Conservation (phyloP, 2,888 invertebrate genomes). For the Plemyria rubiginata region DNA sequence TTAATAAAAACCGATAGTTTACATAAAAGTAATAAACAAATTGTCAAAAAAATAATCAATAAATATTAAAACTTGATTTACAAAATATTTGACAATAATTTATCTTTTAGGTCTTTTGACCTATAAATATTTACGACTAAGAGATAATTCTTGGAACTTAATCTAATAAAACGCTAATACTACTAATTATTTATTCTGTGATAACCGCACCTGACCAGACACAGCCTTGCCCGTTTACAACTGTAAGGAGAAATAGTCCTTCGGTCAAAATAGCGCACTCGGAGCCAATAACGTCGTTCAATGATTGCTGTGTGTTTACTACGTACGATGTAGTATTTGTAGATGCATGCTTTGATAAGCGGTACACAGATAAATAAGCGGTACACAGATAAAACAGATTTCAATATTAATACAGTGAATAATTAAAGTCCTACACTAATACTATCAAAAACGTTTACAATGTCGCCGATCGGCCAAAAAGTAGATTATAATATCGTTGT, state of each 20-base stretch:
- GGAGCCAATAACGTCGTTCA: neutral
- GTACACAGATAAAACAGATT: neutral
- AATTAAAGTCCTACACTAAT: neutral
- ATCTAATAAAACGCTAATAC: too few relatives aligned
- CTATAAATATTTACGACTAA: too few relatives aligned
- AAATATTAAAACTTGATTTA: neutral
- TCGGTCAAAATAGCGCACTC: neutral
- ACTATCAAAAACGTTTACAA: too few relatives aligned
- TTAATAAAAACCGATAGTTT: neutral
- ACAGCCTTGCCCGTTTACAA: neutral
- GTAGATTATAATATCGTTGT: too few relatives aligned
- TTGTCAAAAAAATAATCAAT: too few relatives aligned
- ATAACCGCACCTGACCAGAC: neutral
- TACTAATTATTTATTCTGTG: neutral
- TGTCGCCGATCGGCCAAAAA: too few relatives aligned
- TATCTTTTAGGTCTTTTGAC: too few relatives aligned
- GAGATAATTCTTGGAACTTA: too few relatives aligned
- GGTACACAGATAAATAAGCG: neutral
- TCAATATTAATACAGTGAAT: neutral
- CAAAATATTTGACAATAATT: neutral
- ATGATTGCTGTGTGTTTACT: constrained; percentile 14
- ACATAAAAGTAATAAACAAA: too few relatives aligned
- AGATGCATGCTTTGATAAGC: neutral
- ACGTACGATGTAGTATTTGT: constrained; percentile 10
- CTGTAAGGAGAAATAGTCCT: too few relatives aligned